phyloP scores from a whole-genome alignment of 1,140 invertebrate genomes.

The Dufourea novaeangliae region DNA sequence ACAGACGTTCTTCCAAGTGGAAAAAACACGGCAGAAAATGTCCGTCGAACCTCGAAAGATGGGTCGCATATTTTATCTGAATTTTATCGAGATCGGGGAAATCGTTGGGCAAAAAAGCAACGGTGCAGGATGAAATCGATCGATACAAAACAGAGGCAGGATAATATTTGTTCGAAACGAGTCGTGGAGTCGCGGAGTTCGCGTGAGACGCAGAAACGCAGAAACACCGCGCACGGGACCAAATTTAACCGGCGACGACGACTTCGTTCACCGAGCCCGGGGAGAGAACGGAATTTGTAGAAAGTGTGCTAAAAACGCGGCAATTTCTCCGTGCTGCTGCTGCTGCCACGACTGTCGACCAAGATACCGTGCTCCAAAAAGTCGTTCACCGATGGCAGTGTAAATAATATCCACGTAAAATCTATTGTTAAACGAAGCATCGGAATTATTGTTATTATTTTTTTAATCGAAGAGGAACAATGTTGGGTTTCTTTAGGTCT shows the following conservation, averaged over 20 bases:
- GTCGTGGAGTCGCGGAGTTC: slow-evolving; percentile 50
- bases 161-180: slow-evolving; percentile 51
- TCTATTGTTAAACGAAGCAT: too few species aligned
- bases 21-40: not conserved
- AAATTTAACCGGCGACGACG: slow-evolving; percentile 1
- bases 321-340: not conserved
- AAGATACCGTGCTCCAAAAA: not conserved
- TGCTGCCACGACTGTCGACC: too few species aligned
- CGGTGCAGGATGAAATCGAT: slow-evolving; percentile 26
- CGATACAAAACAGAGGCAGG: slow-evolving; percentile 44
- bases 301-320: not conserved
- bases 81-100: slow-evolving; percentile 43
- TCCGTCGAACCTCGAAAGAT: slow-evolving; percentile 2
- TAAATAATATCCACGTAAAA: too few species aligned
- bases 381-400: not conserved
- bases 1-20: not conserved
- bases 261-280: not conserved
- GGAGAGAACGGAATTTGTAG: not conserved
- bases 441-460: too few species aligned
- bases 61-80: slow-evolving; percentile 27
- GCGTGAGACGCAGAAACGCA: not conserved
- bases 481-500: too few species aligned
- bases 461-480: too few species aligned
- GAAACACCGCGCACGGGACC: not conserved
- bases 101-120: slow-evolving; percentile 19